These are phyloP conservation scores for Aplidium turbinatum DNA, from an alignment of 23 tunicate species.

Conservation along the genomic window DNA sequence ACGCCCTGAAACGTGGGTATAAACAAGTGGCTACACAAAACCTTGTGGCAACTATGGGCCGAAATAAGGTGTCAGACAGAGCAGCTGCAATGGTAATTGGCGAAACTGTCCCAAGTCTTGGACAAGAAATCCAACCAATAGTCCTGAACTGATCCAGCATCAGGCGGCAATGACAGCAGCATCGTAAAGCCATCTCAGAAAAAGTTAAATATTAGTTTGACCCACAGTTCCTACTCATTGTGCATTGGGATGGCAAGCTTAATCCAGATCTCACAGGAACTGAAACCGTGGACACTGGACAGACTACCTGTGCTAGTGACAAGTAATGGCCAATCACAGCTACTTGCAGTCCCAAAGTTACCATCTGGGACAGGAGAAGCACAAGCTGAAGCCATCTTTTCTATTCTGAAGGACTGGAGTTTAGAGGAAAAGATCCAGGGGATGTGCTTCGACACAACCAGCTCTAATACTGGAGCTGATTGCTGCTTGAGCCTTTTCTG, in stretches of 20 bases:
- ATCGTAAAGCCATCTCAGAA: conserved; percentile 17
- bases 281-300: conserved; percentile 23
- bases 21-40: conserved; percentile 27
- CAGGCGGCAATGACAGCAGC: conserved; percentile 9
- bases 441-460: conserved; percentile 22
- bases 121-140: conserved; percentile 30
- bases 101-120: conserved; percentile 22
- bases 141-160: conserved; percentile 25
- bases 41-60: conserved; percentile 26
- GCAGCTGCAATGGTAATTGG: conserved; percentile 31
- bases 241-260: conserved; percentile 23
- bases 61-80: conserved; percentile 25
- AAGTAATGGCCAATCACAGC: conserved; percentile 17
- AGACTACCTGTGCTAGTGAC: conserved; percentile 18
- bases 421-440: conserved; percentile 19
- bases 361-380: conserved; percentile 23
- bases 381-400: conserved; percentile 28
- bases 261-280: conserved; percentile 8
- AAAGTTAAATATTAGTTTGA: conserved; percentile 17
- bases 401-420: conserved; percentile 21
- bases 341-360: conserved; percentile 20
- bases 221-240: conserved; percentile 29
- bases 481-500: background rate
- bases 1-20: conserved; percentile 6
- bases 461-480: conserved; percentile 5